Base-by-base conservation (phyloP, 2,113 vertebrate genomes). In the Tachysurus fulvidraco region DNA sequence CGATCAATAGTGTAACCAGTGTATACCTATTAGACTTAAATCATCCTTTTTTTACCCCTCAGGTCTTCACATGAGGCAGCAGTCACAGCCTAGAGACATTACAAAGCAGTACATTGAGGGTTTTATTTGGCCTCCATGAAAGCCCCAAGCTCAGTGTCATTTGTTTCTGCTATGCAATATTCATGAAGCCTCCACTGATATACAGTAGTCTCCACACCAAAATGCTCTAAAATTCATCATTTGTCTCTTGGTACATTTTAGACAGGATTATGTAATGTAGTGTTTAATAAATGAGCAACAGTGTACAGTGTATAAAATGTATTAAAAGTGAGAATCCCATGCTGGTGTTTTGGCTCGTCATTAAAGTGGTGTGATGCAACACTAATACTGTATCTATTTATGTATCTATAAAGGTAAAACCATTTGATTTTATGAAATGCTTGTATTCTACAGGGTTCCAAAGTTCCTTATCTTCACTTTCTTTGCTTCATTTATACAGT, bases 291-390 rank as follows among this genome's bases (percentile, higher is more conserved):
- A 91, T 95, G 92, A 94, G 93, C 91, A 93, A 92, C 90, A 89
- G 91, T 96, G 95, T 96, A 96, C 94, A 96, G 95, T 95, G 94
- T 95, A 95, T 92, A 93, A 91, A 95, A 95, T 94, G 93, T 88
- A 83, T 91, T 91, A 91, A 88, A 89, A 83, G 30, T 83, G 46
- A 73, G 62, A 86, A 88, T 86, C 86, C 60, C 41, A 91, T 90
- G 65, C 89, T 60, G 55, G 44, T 73, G 73, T 89, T 80, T 85
- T 46, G 82, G 41, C 23, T 65, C 36, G 64, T 86, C 14, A 60
- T 79, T 55, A 52, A 19, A 41, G 11, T 86, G 14, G 30, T 44
- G 19, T 10, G 21, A 3, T 36, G 5, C 28, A 69, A 44, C 0
- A 73, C 9, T 19, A 73, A 23, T 73, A 73, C 36, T 19, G 17